Percentiles rank a stretch among this genome's conserved stretches.
These are phyloP conservation scores for Tubulanus polymorphus DNA, from an alignment of 2,888 invertebrate genomes.

Conservation along the genomic window DNA sequence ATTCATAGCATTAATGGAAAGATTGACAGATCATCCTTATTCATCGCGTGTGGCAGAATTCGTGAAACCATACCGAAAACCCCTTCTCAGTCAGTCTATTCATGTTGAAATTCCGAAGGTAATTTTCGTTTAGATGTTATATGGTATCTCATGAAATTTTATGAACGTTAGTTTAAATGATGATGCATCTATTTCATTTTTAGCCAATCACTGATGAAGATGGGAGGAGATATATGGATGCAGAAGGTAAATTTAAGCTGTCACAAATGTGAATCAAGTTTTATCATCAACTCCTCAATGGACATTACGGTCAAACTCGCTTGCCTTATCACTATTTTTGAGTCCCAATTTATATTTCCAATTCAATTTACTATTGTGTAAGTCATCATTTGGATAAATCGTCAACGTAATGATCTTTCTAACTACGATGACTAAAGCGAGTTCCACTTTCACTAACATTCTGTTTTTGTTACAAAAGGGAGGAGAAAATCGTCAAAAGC, in stretches of 20 bases:
- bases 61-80: constrained; percentile 67
- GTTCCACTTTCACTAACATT: no score
- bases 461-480: constrained; percentile 26
- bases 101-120: constrained; percentile 59
- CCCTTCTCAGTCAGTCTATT: constrained; percentile 25
- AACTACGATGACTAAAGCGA: no score
- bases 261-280: neutral
- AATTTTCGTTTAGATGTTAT: constrained; percentile 21
- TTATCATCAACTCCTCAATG: no score
- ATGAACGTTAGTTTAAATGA: no score
- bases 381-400: no score
- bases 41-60: constrained; percentile 69
- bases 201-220: constrained; percentile 37
- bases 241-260: constrained; percentile 24
- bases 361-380: no score
- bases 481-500: constrained; percentile 56
- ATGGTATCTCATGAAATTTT: neutral
- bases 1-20: constrained; percentile 69
- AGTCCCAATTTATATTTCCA: no score
- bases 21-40: constrained; percentile 68
- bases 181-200: constrained; percentile 16
- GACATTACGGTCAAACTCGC: no score
- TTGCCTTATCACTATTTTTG: no score
- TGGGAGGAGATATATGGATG: constrained; percentile 41
- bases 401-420: no score